These are phyloP conservation scores for Candoia aspera DNA, from an alignment of 2,113 vertebrate species.

Conservation along the genomic window DNA sequence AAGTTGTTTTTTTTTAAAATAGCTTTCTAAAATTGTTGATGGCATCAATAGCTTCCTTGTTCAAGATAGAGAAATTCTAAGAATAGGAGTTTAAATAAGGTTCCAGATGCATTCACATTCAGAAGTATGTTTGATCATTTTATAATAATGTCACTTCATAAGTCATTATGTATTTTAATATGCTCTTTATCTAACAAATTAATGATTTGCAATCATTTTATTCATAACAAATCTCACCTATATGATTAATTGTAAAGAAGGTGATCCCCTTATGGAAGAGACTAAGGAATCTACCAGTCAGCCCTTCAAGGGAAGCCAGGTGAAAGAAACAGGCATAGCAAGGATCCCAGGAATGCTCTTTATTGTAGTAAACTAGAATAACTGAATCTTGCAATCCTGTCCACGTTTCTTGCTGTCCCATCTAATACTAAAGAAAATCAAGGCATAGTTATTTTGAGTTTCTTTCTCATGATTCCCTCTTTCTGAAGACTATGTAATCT, in stretches of 20 bases:
- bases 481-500: too few species aligned
- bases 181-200: neutral
- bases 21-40: neutral
- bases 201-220: neutral
- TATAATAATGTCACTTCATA: neutral
- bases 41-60: neutral
- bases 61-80: neutral
- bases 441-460: too few species aligned
- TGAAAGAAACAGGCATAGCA: neutral
- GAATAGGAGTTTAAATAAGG: neutral
- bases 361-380: neutral
- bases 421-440: neutral
- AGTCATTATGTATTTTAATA: neutral
- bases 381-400: neutral
- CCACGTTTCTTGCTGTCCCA: neutral
- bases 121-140: neutral
- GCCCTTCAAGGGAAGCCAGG: neutral
- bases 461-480: too few species aligned
- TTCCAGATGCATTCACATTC: neutral
- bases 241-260: neutral
- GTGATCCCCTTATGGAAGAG: too few species aligned
- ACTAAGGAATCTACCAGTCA: neutral
- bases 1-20: neutral
- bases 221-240: neutral
- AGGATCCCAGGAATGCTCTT: neutral